These are phyloP conservation scores for Gibbula magus DNA, from an alignment of 2,888 invertebrate genomes.

Conservation along the genomic window DNA sequence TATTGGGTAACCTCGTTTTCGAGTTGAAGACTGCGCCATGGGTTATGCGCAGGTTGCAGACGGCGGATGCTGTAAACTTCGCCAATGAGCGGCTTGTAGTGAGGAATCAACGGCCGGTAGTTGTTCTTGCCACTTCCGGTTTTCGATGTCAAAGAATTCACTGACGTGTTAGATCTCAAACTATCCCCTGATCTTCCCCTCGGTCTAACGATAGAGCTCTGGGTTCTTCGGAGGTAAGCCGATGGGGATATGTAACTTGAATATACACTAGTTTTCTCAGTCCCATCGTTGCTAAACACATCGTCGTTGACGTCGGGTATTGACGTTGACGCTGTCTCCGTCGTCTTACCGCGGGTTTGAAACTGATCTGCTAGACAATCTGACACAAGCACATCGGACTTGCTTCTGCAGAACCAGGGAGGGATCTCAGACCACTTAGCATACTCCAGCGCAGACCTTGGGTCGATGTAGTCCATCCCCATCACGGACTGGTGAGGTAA, in stretches of 20 bases:
- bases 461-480: constrained; percentile 30
- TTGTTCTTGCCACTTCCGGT: background rate
- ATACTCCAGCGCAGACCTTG: constrained; percentile 28
- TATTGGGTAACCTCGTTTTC: constrained; percentile 27
- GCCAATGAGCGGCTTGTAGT: constrained; percentile 30
- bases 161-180: background rate
- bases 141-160: background rate
- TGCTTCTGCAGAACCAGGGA: constrained; percentile 27
- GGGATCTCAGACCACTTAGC: constrained; percentile 29
- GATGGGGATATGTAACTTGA: background rate
- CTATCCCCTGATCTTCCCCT: background rate
- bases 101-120: background rate
- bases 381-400: constrained; percentile 27
- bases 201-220: background rate
- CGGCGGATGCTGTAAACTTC: constrained; percentile 21
- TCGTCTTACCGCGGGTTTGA: background rate
- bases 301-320: background rate
- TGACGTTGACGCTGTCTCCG: background rate
- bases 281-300: background rate
- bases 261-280: background rate
- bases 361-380: background rate
- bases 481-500: constrained; percentile 29
- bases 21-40: constrained; percentile 28
- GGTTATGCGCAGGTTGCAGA: constrained; percentile 25
- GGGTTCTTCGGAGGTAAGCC: background rate